Percentiles rank a stretch among this genome's conserved stretches.
Evolutionary conservation across 1,140 invertebrate species (phyloP).

Genomic region (Acromyrmex charruanus): DNA sequence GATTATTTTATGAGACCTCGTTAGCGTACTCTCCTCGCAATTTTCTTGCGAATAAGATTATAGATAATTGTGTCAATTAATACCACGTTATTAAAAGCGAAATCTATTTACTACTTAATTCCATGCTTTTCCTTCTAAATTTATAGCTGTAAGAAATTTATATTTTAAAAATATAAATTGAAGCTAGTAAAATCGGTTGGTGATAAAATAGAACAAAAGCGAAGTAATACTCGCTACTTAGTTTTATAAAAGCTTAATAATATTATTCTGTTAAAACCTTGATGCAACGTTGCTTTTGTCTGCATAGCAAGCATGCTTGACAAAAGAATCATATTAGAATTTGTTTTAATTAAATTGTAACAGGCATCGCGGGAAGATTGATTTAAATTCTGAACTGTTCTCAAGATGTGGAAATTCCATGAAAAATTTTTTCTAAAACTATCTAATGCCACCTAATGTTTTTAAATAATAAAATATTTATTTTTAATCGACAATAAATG

Average conservation of each 20-base stretch:
- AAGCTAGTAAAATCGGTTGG: not conserved
- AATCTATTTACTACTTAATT: conserved; percentile 3
- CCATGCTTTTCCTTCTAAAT: not conserved
- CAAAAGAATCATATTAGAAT: conserved; percentile 20
- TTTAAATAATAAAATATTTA: not conserved
- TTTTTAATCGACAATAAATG: not conserved
- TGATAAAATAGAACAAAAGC: not conserved
- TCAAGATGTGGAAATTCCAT: not conserved
- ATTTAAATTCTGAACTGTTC: not conserved
- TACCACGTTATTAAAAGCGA: conserved; percentile 5
- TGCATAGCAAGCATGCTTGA: not conserved
- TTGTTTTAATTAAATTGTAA: conserved; percentile 34
- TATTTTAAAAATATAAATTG: not conserved
- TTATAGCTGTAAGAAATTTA: conserved; percentile 4
- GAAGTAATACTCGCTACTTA: not conserved
- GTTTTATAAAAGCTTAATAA: conserved; percentile 15
- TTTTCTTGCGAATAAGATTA: not conserved
- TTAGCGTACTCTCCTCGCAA: conserved; percentile 26
- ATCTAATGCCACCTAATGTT: not conserved
- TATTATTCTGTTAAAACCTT: not conserved
- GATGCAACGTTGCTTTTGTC: not conserved
- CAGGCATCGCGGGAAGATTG: not conserved
- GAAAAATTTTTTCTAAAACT: not conserved
- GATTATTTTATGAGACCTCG: conserved; percentile 33
- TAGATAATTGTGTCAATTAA: conserved; percentile 36